A percentile compares a stretch with the other conserved stretches of the same genome.
These are phyloP conservation scores for Glareola pratincola DNA, from an alignment of 2,113 vertebrate species.

Conservation along the genomic window DNA sequence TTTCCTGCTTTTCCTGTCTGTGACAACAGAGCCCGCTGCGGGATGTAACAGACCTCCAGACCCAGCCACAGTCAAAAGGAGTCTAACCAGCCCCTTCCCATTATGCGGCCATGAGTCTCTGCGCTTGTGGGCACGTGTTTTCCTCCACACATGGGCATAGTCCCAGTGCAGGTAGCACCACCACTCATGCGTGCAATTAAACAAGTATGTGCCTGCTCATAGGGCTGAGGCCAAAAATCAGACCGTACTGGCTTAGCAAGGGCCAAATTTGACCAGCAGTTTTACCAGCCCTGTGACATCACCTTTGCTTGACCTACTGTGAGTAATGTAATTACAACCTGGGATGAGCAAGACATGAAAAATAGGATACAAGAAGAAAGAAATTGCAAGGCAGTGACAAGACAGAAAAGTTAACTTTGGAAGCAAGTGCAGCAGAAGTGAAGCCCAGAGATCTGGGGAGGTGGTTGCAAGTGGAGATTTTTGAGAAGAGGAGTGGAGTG, in stretches of 20 bases:
- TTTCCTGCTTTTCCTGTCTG: background rate
- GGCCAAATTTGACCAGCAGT: slow-evolving; percentile 1
- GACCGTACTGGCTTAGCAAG: slow-evolving; percentile 51
- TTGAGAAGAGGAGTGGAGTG: background rate
- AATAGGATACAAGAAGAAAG: background rate
- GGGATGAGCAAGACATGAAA: background rate
- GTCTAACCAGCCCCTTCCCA: background rate
- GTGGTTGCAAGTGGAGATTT: background rate
- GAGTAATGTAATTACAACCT: slow-evolving; percentile 47
- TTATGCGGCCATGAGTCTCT: background rate
- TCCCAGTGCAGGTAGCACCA: background rate
- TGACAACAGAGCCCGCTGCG: background rate
- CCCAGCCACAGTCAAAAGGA: background rate
- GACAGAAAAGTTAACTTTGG: background rate
- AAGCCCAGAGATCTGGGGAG: background rate
- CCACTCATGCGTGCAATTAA: slow-evolving; percentile 13
- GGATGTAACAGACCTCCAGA: background rate
- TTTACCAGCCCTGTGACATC: slow-evolving; percentile 15
- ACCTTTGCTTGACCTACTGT: background rate
- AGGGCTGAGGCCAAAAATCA: slow-evolving; percentile 43
- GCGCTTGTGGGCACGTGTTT: background rate
- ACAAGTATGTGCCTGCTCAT: slow-evolving; percentile 9
- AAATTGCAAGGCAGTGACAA: background rate
- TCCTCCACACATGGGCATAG: background rate
- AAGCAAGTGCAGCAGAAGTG: background rate